Evolutionary conservation across 2,113 vertebrate genomes (phyloP).

Genomic region (Puma concolor): DNA sequence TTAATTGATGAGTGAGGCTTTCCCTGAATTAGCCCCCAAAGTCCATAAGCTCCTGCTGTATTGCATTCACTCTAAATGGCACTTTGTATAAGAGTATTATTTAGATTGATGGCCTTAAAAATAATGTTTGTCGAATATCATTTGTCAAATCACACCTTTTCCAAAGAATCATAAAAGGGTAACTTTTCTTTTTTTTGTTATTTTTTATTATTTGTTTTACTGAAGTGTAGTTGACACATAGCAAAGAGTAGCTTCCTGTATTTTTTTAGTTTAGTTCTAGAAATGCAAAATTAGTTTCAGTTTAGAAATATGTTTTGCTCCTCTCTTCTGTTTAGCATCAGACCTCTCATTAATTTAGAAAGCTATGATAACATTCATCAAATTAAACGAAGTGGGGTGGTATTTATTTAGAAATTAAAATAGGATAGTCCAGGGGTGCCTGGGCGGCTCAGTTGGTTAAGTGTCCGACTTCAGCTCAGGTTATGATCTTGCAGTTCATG

Average conservation of each 20-base stretch:
- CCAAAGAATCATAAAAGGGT: background rate
- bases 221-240: background rate
- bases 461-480: no score
- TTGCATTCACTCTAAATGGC: background rate
- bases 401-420: background rate
- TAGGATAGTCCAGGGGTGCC: no score
- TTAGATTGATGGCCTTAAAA: background rate
- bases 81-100: background rate
- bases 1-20: background rate
- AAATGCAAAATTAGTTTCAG: background rate
- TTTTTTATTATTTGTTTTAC: background rate
- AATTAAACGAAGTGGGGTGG: background rate
- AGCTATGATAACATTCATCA: background rate
- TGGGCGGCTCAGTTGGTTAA: no score
- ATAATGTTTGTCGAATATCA: background rate
- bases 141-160: background rate
- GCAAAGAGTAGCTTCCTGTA: background rate
- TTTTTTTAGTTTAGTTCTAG: background rate
- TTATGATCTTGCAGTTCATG: no score
- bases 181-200: background rate
- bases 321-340: background rate
- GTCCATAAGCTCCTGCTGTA: background rate
- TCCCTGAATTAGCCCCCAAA: background rate
- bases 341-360: background rate
- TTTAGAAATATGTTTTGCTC: slow-evolving; percentile 26